These are phyloP conservation scores for Salmo trutta DNA, from an alignment of 2,797 vertebrate species.

Conservation along the genomic window DNA sequence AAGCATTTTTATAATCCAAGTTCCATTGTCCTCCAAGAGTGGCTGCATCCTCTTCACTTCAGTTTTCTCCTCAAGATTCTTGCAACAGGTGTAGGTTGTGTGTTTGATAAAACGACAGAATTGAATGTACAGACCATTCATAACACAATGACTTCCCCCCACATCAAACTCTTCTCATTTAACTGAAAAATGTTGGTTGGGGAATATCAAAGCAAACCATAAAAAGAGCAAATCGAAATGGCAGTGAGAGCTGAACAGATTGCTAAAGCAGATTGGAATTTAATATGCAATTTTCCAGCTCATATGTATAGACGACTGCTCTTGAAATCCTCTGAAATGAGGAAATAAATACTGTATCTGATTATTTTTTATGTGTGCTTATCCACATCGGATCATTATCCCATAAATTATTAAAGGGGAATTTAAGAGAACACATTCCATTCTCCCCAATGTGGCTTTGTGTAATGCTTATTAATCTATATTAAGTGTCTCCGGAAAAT, in stretches of 20 bases:
- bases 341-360: background rate
- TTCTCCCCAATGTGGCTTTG: background rate
- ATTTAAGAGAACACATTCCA: background rate
- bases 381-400: background rate
- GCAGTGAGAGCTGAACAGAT: background rate
- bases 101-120: background rate
- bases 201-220: background rate
- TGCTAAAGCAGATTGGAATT: background rate
- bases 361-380: background rate
- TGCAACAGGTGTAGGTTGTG: background rate
- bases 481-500: background rate
- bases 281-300: conserved; percentile 1
- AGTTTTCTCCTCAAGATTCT: background rate
- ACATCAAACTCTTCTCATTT: background rate
- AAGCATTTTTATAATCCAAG: background rate
- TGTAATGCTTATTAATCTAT: background rate
- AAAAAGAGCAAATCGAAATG: background rate
- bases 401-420: conserved; percentile 10
- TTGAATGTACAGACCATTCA: background rate
- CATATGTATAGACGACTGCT: conserved; percentile 33
- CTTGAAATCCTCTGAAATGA: conserved; percentile 29
- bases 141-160: background rate
- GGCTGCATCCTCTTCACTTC: background rate
- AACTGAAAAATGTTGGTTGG: background rate
- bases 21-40: background rate